phyloP scores from a whole-genome alignment of 2,797 vertebrate species.

The Nasua narica region DNA sequence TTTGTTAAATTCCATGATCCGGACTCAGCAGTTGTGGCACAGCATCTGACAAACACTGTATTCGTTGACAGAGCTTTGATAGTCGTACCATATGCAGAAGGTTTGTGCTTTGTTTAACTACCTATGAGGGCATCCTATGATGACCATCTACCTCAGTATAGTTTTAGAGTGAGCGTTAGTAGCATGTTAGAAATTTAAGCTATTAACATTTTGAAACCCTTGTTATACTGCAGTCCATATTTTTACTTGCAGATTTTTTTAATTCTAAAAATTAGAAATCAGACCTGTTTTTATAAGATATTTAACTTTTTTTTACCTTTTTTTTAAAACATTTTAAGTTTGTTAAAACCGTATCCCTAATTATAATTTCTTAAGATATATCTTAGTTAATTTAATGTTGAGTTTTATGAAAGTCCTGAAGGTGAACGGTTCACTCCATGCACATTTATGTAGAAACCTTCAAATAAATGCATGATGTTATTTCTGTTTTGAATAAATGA shows the following conservation, averaged over 20 bases:
- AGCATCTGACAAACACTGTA: conserved; percentile 99
- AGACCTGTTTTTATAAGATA: conserved; percentile 40
- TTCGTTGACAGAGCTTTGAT: conserved; percentile 99
- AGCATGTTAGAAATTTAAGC: conserved; percentile 68
- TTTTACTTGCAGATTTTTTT: conserved; percentile 26
- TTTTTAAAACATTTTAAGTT: conserved; percentile 66
- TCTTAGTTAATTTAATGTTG: conserved; percentile 52
- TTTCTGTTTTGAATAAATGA: conserved; percentile 53
- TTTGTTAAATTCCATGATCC: conserved; percentile 99
- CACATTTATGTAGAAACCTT: conserved; percentile 50
- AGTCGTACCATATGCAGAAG: conserved; percentile 99
- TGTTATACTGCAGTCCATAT: conserved; percentile 86
- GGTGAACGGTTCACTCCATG: conserved; percentile 28
- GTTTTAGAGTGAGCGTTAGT: conserved; percentile 69
- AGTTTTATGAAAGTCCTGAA: conserved; percentile 26
- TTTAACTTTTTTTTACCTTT: conserved; percentile 26
- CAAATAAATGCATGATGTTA: conserved; percentile 68
- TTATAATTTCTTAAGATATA: neutral
- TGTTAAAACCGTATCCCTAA: conserved; percentile 50
- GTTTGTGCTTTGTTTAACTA: conserved; percentile 91
- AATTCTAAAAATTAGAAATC: conserved; percentile 51
- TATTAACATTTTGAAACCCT: conserved; percentile 81
- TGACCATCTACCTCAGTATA: conserved; percentile 78
- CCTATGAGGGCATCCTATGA: conserved; percentile 75
- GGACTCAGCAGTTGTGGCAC: conserved; percentile 97